Evolutionary conservation across 2,888 invertebrate genomes (phyloP), one percentile per base, ranked within the genome.

Genomic region (Seladonia tumulorum): DNA sequence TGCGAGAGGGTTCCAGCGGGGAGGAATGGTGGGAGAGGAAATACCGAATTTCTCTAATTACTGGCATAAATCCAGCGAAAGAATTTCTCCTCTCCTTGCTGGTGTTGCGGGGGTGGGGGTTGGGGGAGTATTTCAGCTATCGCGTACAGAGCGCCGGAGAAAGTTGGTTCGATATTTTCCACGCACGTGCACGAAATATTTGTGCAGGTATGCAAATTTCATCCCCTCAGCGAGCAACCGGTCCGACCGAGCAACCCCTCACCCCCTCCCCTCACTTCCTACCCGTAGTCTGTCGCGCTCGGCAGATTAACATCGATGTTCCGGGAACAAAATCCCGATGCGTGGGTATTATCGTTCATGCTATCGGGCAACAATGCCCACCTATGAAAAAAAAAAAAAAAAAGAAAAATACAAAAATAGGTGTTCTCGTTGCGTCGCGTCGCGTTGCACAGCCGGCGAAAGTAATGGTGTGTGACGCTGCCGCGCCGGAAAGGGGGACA

Each of bases 131-230:
- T 85, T 85, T 47, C 71, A 87, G 82, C 79, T 79, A 86, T 82
- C 76, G 72, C 70, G 82, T 66, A 82, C 42, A 76, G 76, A 75
- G 53, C 81, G 85, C 53, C 53, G 74, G 74, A 76, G 82, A 81
- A 77, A 78, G 81, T 72, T 49, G 70, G 81, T 83, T 85, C 77
- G 85, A 88, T 88, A 90, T 89, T 88, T 85, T 83, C 79, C 89
- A 82, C 85, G 87, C 79, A 79, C 77, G 81, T 82, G 83, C 72
- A 81, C 75, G 87, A 90, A 90, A 90, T 90, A 90, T 90, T 90
- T 86, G 86, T 85, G 79, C 80, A 88, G 86, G 87, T 90, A 88
- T 75, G 86, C 79, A 88, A 86, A 87, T 87, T 90, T 90, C 84
- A 81, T 85, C 80, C 89, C 76, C 85, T 49, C 79, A 79, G 42